phyloP scores from a whole-genome alignment of 1,140 invertebrate genomes.

The Drosophila kurseongensis region DNA sequence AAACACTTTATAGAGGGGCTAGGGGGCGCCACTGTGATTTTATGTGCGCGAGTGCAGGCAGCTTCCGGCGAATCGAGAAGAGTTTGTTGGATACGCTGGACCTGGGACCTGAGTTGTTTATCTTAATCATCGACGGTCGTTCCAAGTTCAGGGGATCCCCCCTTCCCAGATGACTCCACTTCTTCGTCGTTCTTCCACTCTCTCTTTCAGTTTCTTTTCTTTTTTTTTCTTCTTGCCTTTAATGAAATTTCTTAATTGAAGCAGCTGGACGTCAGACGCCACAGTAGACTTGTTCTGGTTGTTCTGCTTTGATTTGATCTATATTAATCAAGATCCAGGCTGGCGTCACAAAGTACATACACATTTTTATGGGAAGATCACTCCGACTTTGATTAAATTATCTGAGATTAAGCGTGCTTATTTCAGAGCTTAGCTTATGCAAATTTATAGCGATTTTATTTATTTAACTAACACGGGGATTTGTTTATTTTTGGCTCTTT shows the following conservation, averaged over 20 bases:
- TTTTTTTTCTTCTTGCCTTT: conserved; percentile 45
- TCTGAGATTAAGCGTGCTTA: conserved; percentile 28
- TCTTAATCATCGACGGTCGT: conserved; percentile 75
- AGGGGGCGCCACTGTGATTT: conserved; percentile 51
- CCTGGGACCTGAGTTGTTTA: conserved; percentile 64
- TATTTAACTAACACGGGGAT: conserved; percentile 6
- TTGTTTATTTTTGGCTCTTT: conserved; percentile 19
- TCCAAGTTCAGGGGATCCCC: conserved; percentile 47
- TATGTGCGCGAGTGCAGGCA: conserved; percentile 41
- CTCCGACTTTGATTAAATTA: conserved; percentile 51
- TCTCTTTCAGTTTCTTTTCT: conserved; percentile 35
- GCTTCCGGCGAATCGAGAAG: conserved; percentile 69
- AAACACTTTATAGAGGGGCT: conserved; percentile 40
- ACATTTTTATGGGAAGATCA: conserved; percentile 29
- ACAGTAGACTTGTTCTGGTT: conserved; percentile 63
- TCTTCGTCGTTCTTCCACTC: conserved; percentile 26
- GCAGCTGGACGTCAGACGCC: conserved; percentile 67
- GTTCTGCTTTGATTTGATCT: conserved; percentile 70
- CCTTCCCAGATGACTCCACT: conserved; percentile 11
- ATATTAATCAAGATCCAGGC: conserved; percentile 77
- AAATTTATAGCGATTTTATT: conserved; percentile 57
- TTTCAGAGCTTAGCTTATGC: conserved; percentile 32
- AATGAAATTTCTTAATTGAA: conserved; percentile 83
- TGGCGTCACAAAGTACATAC: conserved; percentile 50
- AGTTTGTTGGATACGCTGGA: conserved; percentile 32